Base-by-base conservation (phyloP, 2,113 vertebrate genomes). In the Capra hircus region DNA sequence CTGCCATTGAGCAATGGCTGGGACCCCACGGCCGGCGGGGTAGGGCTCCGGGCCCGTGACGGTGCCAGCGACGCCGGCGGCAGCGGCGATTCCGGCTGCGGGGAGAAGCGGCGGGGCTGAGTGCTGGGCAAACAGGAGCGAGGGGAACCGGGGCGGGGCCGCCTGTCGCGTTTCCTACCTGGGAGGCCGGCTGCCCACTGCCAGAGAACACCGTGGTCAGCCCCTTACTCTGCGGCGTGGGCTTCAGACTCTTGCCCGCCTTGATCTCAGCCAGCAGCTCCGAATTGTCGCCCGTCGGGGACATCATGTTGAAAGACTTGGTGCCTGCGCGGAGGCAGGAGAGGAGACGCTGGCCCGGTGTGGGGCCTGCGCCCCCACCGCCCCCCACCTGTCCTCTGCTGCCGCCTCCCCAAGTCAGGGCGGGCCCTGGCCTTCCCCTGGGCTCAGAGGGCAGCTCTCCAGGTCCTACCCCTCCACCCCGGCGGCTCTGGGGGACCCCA, bases 291-390 rank as follows among this genome's bases (percentile, higher is more conserved):
- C 99, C 99, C 1, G 99, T 99, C 33, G 99, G 99, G 98, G 99
- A 99, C 99, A 99, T 99, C 99, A 99, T 99, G 99, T 99, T 99
- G 99, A 99, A 99, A 91, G 99, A 99, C 98, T 99, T 99, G 98
- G 99, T 99, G 98, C 99, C 99, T 99, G 98, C 8, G 53, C 23
- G 82, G 96, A 92, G 52, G 91, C 97, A 98, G 97, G 93, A 83
- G 95, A 90, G 97, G 15, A 16, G 88, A 67, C 1, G 43, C 25
- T 92, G 45, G 30, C 53, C 10, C 5, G 60, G 2, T 83, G 5
- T 1, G 28, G 78, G 48, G 11, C 5, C 25, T 6, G 15, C 2
- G 6, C n/a, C 13, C 52, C 84, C 7, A 1, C 28, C 3, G 0
- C 25, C 71, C 62, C n/a, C 57, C 3, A 3, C 43, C 59, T 3